Evolutionary conservation across 2,113 vertebrate genomes (phyloP), one percentile per base, ranked within the genome.

Genomic region (Glaucidium brasilianum): DNA sequence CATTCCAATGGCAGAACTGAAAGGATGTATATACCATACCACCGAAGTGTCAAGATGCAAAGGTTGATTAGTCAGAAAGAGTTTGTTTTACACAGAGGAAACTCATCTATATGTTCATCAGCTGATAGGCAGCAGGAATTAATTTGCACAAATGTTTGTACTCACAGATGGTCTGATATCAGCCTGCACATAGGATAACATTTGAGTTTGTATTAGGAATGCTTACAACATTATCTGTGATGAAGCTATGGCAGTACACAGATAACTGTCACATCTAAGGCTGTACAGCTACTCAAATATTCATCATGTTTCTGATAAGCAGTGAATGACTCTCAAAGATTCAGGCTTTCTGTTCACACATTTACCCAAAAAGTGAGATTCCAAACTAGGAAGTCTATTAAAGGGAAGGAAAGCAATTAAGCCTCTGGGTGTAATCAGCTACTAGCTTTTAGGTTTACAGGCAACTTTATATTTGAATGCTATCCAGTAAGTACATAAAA

Each of bases 51-150:
- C 96, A 96, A 97, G 98, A 98, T 98, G 87, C 32, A 88, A 93
- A 80, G 68, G 88, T 72, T 97, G 98, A 98, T 97, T 98, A 97
- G 85, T 92, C 76, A 93, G 92, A 96, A 96, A 94, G 83, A 93
- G 95, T 97, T 97, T 97, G 88, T 97, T 97, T 94, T 96, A 94
- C 92, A 87, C 64, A 87, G 81, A 94, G 89, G 86, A 94, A 96
- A 95, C 77, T 97, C 84, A 96, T 97, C 96, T 97, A 49, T 94
- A 77, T 78, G 95, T 97, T 98, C 95, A 95, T 96, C 94, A 96
- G 73, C 72, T 84, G 88, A 97, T 93, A 71, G 35, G 29, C 64
- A 76, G 76, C 64, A 96, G 92, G 95, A 95, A 94, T 96, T 97
- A 68, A 83, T 92, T 94, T 91, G 73, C 66, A 87, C 86, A 72